Percentiles rank a stretch among this genome's conserved stretches.
These are phyloP conservation scores for Enteromius paludinosus DNA, from an alignment of 2,797 vertebrate genomes.

Conservation along the genomic window DNA sequence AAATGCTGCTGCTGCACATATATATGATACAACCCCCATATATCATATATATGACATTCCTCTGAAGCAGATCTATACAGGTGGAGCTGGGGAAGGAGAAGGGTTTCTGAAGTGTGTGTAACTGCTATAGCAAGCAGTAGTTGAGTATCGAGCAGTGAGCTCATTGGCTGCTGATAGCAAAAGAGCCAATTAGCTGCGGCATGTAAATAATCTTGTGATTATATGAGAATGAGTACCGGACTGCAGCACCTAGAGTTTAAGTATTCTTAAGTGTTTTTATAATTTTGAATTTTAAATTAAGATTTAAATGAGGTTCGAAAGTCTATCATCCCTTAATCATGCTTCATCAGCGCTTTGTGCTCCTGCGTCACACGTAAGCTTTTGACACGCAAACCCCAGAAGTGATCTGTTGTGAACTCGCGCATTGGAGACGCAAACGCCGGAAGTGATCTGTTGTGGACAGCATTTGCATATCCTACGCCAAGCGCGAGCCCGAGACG, in stretches of 20 bases:
- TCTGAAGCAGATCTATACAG: background rate
- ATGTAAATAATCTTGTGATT: background rate
- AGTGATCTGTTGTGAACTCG: too few species aligned
- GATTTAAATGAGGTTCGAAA: too few species aligned
- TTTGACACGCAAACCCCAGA: too few species aligned
- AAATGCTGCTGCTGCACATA: background rate
- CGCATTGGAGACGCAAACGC: too few species aligned
- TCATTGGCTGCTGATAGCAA: background rate
- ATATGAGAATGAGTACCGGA: too few species aligned
- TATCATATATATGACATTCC: background rate
- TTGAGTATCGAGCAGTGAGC: background rate
- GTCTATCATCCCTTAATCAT: conserved; percentile 48
- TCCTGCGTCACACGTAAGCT: background rate
- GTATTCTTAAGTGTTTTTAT: too few species aligned
- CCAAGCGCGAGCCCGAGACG: too few species aligned
- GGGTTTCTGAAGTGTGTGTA: background rate
- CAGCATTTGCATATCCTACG: too few species aligned
- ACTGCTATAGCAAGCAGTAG: background rate
- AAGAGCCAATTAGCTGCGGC: background rate
- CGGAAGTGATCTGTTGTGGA: too few species aligned
- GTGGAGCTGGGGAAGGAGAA: background rate
- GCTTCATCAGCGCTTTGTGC: conserved; percentile 59
- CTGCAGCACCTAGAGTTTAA: too few species aligned
- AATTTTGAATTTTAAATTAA: too few species aligned
- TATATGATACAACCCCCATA: background rate